These are phyloP conservation scores for Aplysina aerophoba DNA, from an alignment of 37 sponge, comb jelly and placozoan species.

Conservation along the genomic window DNA sequence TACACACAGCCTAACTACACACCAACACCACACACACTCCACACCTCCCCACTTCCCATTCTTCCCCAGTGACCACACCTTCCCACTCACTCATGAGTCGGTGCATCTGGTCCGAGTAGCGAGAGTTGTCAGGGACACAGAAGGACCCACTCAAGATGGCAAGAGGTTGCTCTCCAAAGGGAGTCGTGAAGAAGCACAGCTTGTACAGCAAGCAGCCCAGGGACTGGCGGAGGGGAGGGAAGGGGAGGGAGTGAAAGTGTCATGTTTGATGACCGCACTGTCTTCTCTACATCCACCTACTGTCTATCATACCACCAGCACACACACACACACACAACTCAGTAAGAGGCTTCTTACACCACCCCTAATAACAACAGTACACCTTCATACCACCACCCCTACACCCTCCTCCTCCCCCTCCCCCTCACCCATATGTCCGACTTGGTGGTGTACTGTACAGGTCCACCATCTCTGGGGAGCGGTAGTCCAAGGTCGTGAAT, in stretches of 20 bases:
- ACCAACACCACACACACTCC: too few relatives aligned
- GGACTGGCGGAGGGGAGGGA: slow-evolving; percentile 86
- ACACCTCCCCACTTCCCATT: too few relatives aligned
- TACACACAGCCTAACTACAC: not conserved
- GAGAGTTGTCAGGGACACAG: slow-evolving; percentile 73
- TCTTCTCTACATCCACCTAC: slow-evolving; percentile 43
- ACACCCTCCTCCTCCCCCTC: not conserved
- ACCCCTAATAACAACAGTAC: too few relatives aligned
- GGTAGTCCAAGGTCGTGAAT: slow-evolving; percentile 92
- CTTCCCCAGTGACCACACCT: too few relatives aligned
- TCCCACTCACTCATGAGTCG: slow-evolving; percentile 73
- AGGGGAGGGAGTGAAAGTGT: too few relatives aligned
- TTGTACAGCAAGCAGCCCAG: slow-evolving; percentile 93
- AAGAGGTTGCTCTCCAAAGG: slow-evolving; percentile 92
- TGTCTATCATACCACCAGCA: too few relatives aligned
- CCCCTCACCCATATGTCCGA: slow-evolving; percentile 92
- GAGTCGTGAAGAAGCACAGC: slow-evolving; percentile 93
- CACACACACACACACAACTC: too few relatives aligned
- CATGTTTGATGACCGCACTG: slow-evolving; percentile 68
- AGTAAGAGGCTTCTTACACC: too few relatives aligned
- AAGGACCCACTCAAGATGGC: slow-evolving; percentile 85
- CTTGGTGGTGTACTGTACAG: slow-evolving; percentile 82
- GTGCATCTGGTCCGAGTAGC: slow-evolving; percentile 71
- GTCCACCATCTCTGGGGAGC: slow-evolving; percentile 97
- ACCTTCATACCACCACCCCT: too few relatives aligned